Conservation (phyloP, 2,888 invertebrate genomes). For the Morinoia aosen region DNA sequence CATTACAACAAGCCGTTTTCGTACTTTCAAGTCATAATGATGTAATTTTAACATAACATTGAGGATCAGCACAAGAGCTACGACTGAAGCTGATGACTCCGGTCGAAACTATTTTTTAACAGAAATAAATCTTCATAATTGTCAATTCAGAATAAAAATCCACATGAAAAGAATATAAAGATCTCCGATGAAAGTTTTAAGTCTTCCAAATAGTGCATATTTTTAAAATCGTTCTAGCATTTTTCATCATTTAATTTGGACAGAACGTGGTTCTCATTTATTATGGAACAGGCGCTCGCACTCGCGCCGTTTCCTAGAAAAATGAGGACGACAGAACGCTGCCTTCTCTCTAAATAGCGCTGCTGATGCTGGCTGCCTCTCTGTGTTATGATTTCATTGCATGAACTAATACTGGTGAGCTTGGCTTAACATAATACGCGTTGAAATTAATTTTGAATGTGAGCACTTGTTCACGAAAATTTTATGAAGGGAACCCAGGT, state of each 20-base stretch:
- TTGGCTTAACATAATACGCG: background rate
- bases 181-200: too few relatives aligned
- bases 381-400: background rate
- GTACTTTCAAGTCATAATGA: too few relatives aligned
- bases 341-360: background rate
- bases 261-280: background rate
- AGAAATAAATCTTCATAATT: too few relatives aligned
- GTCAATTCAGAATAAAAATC: too few relatives aligned
- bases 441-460: background rate
- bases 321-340: background rate
- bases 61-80: too few relatives aligned
- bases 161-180: too few relatives aligned
- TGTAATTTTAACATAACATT: too few relatives aligned
- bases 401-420: background rate
- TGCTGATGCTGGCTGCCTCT: background rate
- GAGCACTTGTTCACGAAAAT: background rate
- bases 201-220: background rate
- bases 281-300: conserved; percentile 3
- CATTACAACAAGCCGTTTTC: too few relatives aligned
- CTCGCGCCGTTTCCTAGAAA: background rate
- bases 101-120: too few relatives aligned
- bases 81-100: too few relatives aligned
- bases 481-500: background rate
- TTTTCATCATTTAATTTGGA: background rate
- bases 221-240: background rate